A percentile compares a stretch with the other conserved stretches of the same genome.
phyloP scores from a whole-genome alignment of 2,888 invertebrate species.

The Carpatolechia fugitivella region DNA sequence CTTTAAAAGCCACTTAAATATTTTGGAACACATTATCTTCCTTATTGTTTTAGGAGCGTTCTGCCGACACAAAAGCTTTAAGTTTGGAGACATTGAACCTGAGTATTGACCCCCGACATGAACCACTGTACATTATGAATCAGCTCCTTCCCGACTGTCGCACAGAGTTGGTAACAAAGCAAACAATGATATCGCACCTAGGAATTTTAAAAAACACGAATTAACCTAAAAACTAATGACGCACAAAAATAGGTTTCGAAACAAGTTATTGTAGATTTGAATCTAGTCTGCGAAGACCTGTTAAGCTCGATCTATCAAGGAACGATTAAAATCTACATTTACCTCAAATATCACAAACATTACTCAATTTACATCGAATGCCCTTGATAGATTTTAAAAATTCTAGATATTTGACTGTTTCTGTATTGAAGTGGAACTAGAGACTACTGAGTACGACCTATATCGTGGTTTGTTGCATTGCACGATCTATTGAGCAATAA shows the following conservation, averaged over 20 bases:
- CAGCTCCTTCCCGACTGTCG: slow-evolving; percentile 42
- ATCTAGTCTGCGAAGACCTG: background rate
- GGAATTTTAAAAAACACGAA: slow-evolving; percentile 18
- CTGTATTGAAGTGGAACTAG: no score
- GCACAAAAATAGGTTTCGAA: background rate
- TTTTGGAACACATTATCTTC: slow-evolving; percentile 56
- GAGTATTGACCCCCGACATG: slow-evolving; percentile 49
- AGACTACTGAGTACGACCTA: no score
- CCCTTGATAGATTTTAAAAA: no score
- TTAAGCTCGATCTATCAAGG: background rate
- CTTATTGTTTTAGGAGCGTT: slow-evolving; percentile 60
- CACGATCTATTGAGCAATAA: background rate
- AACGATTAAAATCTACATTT: no score
- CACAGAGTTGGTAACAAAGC: slow-evolving; percentile 30
- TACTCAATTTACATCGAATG: no score
- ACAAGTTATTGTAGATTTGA: slow-evolving; percentile 9
- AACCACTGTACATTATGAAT: slow-evolving; percentile 40
- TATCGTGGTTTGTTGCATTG: background rate
- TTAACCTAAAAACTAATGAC: background rate
- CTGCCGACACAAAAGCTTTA: slow-evolving; percentile 52
- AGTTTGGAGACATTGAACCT: slow-evolving; percentile 59
- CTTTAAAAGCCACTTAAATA: slow-evolving; percentile 43
- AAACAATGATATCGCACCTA: slow-evolving; percentile 47
- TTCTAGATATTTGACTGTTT: no score
- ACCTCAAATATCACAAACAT: no score